A percentile compares a stretch with the other conserved stretches of the same genome.
These are phyloP conservation scores for Falcunculus frontatus DNA, from an alignment of 2,113 vertebrate genomes.

Conservation along the genomic window DNA sequence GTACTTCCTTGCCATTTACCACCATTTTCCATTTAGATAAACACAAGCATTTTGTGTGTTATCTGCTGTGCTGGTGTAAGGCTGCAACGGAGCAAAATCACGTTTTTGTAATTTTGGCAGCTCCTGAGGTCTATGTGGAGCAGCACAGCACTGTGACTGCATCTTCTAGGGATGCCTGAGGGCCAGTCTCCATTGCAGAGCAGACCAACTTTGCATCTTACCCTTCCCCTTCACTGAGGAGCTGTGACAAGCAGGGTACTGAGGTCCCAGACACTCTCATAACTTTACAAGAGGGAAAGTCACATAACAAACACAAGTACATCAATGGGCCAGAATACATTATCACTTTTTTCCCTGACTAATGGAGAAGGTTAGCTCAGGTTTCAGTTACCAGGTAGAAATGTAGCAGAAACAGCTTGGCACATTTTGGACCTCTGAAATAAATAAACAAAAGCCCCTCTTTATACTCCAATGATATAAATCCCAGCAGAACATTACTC, in stretches of 20 bases:
- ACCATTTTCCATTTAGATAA: neutral
- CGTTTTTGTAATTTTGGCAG: neutral
- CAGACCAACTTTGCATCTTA: neutral
- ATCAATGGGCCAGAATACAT: neutral
- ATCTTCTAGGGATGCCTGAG: neutral
- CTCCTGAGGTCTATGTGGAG: neutral
- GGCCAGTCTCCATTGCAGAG: rapidly evolving
- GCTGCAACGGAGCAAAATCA: neutral
- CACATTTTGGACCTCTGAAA: neutral
- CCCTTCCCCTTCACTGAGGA: neutral
- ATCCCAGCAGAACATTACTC: neutral
- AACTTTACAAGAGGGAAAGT: neutral
- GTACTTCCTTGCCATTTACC: neutral
- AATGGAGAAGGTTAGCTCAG: neutral
- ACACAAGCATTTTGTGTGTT: neutral
- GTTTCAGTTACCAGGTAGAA: neutral
- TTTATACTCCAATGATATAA: neutral
- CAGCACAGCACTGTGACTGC: neutral
- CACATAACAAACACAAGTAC: neutral
- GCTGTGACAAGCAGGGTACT: neutral
- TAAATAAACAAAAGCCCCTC: neutral
- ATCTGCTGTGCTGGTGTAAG: neutral
- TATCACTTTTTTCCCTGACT: neutral
- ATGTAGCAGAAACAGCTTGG: neutral
- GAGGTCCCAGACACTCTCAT: neutral